These are phyloP conservation scores for Hyla sarda DNA, from an alignment of 2,113 vertebrate genomes.

Conservation along the genomic window DNA sequence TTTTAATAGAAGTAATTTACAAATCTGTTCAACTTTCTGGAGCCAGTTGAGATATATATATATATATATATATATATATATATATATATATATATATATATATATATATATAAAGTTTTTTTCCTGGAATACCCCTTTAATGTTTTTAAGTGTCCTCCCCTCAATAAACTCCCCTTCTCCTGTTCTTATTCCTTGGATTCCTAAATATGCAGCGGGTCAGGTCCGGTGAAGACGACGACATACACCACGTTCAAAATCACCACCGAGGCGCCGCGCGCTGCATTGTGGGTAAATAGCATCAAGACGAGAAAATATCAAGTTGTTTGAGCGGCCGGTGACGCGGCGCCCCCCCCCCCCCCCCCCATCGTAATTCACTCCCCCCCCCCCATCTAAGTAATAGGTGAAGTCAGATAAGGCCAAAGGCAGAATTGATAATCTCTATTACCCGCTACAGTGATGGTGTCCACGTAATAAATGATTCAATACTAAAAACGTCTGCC, in stretches of 20 bases:
- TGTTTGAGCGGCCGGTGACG: background rate
- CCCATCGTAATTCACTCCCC: background rate
- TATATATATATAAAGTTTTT: too few relatives aligned
- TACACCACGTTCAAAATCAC: too few relatives aligned
- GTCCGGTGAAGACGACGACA: too few relatives aligned
- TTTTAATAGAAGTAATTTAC: too few relatives aligned
- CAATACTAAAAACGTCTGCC: constrained; percentile 50
- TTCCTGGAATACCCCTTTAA: too few relatives aligned
- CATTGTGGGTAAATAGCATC: constrained; percentile 29
- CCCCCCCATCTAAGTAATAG: constrained; percentile 41
- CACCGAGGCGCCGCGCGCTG: too few relatives aligned
- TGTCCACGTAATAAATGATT: constrained; percentile 54
- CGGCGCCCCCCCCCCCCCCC: background rate
- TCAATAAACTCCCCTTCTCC: background rate
- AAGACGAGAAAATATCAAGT: constrained; percentile 9
- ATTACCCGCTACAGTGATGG: constrained; percentile 54
- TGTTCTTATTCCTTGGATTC: background rate
- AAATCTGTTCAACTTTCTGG: too few relatives aligned
- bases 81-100: too few relatives aligned
- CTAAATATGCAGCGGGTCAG: background rate
- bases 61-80: too few relatives aligned
- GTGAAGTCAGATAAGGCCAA: constrained; percentile 49
- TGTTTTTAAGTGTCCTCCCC: too few relatives aligned
- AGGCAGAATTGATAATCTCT: constrained; percentile 57
- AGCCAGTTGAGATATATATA: too few relatives aligned